Base-by-base conservation (phyloP, 2,797 vertebrate species). In the Peromyscus melanophrys region DNA sequence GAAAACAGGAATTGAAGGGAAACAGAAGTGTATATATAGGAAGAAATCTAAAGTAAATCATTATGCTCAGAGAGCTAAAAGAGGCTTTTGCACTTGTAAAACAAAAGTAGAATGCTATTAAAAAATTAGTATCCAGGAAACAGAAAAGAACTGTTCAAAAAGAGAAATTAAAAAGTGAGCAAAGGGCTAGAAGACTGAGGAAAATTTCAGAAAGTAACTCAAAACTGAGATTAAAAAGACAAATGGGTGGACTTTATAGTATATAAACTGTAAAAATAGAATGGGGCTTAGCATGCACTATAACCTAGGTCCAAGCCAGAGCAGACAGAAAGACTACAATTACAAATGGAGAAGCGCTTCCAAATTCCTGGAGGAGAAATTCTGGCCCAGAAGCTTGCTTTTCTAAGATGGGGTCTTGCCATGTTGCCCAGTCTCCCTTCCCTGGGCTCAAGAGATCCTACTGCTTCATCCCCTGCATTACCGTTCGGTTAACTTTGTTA, bases 161-260 rank as follows among this genome's bases (percentile, higher is more conserved):
- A n/a, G 83, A 94, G 61, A 92, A 78, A 96, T 89, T 29, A 95
- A 92, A 96, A 92, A 83, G 40, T 43, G 4, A 94, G 49, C 37
- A 85, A 87, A 89, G 21, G 29, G 23, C 73, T 89, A 52, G 40
- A 73, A 86, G 81, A 34, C 5, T 78, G 57, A 81, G n/a, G 19
- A 93, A 82, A 91, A 61, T 85, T 94, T 86, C 4, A 95, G 27
- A 81, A 97, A 90, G n/a, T 76, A 91, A 94, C 83, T 49, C 25
- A 92, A 96, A 78, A 63, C 10, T 73, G 25, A 29, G 57, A 87
- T 67, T 55, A 91, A 69, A 84, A 89, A 86, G 71, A 89, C 4
- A 92, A 31, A 76, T 63, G 46, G 31, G 77, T 95, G 19, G 65
- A 59, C 92, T 96, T 91, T 87, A 93, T 55, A 34, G 13, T 23